These are phyloP conservation scores for Nyctibius grandis DNA, from an alignment of 2,797 vertebrate species.

Conservation along the genomic window DNA sequence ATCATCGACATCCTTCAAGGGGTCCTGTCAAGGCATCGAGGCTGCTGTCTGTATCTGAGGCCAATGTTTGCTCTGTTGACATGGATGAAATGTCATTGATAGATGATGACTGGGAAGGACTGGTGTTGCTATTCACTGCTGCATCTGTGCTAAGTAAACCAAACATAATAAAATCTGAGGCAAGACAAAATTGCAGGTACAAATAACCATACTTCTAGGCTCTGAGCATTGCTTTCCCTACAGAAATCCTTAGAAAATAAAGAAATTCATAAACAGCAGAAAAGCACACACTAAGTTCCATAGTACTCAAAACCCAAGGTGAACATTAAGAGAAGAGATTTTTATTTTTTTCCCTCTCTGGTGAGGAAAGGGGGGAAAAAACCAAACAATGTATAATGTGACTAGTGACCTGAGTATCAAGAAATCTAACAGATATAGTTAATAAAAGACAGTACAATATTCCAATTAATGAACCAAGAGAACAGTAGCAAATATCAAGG, in stretches of 20 bases:
- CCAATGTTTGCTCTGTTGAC: conserved; percentile 97
- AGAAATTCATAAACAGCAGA: background rate
- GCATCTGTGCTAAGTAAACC: conserved; percentile 85
- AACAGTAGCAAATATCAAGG: background rate
- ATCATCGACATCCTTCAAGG: conserved; percentile 91
- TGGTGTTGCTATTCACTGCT: conserved; percentile 86
- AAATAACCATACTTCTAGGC: background rate
- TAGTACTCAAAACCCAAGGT: background rate
- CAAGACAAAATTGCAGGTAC: conserved; percentile 47
- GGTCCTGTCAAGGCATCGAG: conserved; percentile 91
- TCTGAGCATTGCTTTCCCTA: background rate
- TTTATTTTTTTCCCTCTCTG: background rate
- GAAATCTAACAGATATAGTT: background rate
- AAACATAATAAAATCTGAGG: conserved; percentile 78
- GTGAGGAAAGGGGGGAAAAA: background rate
- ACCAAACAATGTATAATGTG: background rate
- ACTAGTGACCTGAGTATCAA: background rate
- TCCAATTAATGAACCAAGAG: background rate
- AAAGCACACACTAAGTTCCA: background rate
- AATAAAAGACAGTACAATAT: background rate
- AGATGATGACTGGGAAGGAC: conserved; percentile 93
- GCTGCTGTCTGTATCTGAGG: conserved; percentile 98
- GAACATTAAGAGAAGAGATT: background rate
- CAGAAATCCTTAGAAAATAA: background rate
- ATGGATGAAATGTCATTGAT: conserved; percentile 99